Conservation (phyloP, 1,140 invertebrate genomes). For the Planococcus citri region DNA sequence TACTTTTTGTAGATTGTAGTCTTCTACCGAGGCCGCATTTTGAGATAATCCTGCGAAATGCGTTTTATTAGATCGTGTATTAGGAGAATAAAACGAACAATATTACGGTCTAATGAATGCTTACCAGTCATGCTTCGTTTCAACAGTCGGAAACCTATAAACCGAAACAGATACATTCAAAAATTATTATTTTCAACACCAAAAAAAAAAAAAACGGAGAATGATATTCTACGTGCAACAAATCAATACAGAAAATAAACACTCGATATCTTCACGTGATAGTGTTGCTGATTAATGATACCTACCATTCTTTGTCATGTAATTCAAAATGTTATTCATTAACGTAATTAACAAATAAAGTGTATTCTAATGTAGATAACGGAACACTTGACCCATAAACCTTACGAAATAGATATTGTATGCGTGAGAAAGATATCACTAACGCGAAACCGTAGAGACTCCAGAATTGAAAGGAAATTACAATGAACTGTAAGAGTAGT, state of each 20-base stretch:
- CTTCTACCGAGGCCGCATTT: neutral
- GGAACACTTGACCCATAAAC: constrained; percentile 8
- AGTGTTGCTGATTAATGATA: neutral
- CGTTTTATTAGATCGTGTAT: neutral
- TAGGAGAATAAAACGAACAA: neutral
- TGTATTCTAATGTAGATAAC: neutral
- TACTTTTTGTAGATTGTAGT: neutral
- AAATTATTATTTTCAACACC: neutral
- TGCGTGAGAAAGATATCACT: neutral
- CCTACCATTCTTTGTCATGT: neutral
- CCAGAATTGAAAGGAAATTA: too few relatives aligned
- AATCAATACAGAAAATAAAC: neutral
- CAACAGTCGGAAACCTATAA: neutral
- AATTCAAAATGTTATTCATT: neutral
- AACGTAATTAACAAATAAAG: neutral
- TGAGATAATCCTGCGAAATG: neutral
- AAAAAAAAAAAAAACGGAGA: neutral
- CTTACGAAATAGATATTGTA: neutral
- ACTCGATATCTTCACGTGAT: neutral
- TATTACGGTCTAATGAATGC: neutral
- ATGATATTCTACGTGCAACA: neutral
- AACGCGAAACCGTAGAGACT: neutral
- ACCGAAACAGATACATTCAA: neutral
- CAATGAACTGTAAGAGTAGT: too few relatives aligned
- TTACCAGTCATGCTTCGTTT: constrained; percentile 10